Evolutionary conservation across 1,140 invertebrate species (phyloP).

Genomic region (Drosophila rufa): DNA sequence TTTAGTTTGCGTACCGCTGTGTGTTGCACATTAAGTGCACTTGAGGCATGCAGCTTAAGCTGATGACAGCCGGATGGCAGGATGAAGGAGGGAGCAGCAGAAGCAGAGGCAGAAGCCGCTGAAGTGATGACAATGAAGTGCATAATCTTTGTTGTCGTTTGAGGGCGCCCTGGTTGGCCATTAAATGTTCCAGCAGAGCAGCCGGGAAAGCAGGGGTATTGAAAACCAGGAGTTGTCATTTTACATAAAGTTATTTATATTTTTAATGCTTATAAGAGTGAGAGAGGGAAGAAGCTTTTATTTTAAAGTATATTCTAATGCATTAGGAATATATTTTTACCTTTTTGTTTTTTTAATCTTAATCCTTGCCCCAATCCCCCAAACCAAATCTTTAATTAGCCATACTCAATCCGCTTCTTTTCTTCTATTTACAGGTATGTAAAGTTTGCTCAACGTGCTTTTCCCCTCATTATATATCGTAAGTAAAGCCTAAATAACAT

Average conservation of each 20-base stretch:
- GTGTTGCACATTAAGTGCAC: conserved; percentile 66
- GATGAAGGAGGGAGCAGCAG: not conserved
- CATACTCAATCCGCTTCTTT: conserved; percentile 25
- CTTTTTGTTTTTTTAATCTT: too few species aligned
- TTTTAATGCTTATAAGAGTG: not conserved
- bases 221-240: not conserved
- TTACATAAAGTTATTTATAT: conserved; percentile 7
- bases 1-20: conserved; percentile 34
- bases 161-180: conserved; percentile 43
- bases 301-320: not conserved
- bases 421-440: conserved; percentile 64
- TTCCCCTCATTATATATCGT: conserved; percentile 26
- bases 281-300: too few species aligned
- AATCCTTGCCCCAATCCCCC: not conserved
- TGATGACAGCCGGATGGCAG: conserved; percentile 54
- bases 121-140: conserved; percentile 29
- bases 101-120: conserved; percentile 2
- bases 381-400: not conserved
- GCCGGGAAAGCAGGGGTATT: not conserved
- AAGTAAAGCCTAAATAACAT: conserved; percentile 40
- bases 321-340: not conserved
- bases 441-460: conserved; percentile 10
- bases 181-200: conserved; percentile 30
- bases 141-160: conserved; percentile 59
- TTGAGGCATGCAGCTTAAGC: conserved; percentile 58